Evolutionary conservation across 2,888 invertebrate species (phyloP), one percentile per base, ranked within the genome.

Genomic region (Leistus spinibarbis): DNA sequence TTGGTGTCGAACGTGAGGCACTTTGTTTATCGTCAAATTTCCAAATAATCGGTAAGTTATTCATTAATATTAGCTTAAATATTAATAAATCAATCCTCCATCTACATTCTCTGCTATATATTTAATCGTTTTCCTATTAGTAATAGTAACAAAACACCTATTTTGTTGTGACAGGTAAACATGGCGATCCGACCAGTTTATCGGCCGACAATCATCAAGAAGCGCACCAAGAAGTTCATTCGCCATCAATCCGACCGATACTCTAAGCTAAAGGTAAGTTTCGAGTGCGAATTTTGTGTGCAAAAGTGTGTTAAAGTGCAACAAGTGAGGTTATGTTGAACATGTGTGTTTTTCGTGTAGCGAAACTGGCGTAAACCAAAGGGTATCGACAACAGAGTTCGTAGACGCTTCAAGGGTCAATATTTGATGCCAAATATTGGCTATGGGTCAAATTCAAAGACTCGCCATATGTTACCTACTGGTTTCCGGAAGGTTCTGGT

Each of bases 371-470:
- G 99, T 85, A 99, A 98, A 89, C 99, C 99, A 19, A 98, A 98
- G 89, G 99, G 99, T 96, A 99, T 99, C 88, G 99, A 99, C 89
- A 99, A 99, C 92, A 92, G 99, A 88, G 99, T 99, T 66, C 93
- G 99, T 81, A 93, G 99, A 86, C 92, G 98, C 81, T 99, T 99
- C 90, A 99, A 99, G 94, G 99, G 99, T 27, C 98, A 98, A 85
- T 97, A 94, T 85, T 88, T 96, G 89, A 99, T 99, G 99, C 99
- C 99, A 79, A 98, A 93, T 86, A 98, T 99, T 86, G 99, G 99
- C 91, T 99, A 98, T 85, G 99, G 99, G 80, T 96, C 97, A 81
- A 95, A 94, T 86, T 93, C 94, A 85, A 95, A 94, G 85, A 98
- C 98, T 76, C 94, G 93, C 85, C 98, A 99, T 86, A 95, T 99